Percentiles rank a stretch among this genome's conserved stretches.
Evolutionary conservation across 2,797 vertebrate genomes (phyloP).

Genomic region (Chaetodon trifasciatus): DNA sequence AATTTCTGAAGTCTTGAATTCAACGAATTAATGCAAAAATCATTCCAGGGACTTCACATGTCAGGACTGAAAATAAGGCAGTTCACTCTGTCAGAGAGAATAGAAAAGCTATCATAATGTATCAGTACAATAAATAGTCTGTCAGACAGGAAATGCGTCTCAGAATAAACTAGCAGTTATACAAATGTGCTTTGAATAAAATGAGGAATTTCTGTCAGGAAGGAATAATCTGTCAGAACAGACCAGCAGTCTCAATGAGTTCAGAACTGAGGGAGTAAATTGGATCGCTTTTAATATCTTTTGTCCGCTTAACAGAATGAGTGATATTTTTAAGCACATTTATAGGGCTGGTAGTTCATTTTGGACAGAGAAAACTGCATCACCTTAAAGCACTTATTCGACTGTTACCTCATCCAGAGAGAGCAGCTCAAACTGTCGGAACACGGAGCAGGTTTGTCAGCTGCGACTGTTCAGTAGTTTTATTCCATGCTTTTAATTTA

Average conservation of each 20-base stretch:
- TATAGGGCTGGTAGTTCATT: neutral
- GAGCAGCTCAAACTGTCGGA: slow-evolving; percentile 25
- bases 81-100: neutral
- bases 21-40: neutral
- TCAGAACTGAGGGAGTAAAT: slow-evolving; percentile 5
- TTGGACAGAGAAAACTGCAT: slow-evolving; percentile 15
- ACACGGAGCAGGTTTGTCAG: neutral
- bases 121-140: slow-evolving; percentile 4
- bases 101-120: slow-evolving; percentile 5
- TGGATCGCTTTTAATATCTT: slow-evolving; percentile 11
- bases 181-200: slow-evolving; percentile 31
- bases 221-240: slow-evolving; percentile 10
- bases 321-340: slow-evolving; percentile 7
- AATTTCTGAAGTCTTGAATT: neutral
- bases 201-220: neutral
- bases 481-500: slow-evolving; percentile 26
- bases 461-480: slow-evolving; percentile 24
- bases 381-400: slow-evolving; percentile 21
- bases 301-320: slow-evolving; percentile 16
- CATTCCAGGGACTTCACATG: neutral
- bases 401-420: slow-evolving; percentile 8
- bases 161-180: slow-evolving; percentile 26
- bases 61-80: slow-evolving; percentile 1
- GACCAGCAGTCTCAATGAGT: neutral
- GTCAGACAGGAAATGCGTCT: slow-evolving; percentile 22